Base-by-base conservation (phyloP, 2,888 invertebrate genomes). In the Periphyllus acericola region DNA sequence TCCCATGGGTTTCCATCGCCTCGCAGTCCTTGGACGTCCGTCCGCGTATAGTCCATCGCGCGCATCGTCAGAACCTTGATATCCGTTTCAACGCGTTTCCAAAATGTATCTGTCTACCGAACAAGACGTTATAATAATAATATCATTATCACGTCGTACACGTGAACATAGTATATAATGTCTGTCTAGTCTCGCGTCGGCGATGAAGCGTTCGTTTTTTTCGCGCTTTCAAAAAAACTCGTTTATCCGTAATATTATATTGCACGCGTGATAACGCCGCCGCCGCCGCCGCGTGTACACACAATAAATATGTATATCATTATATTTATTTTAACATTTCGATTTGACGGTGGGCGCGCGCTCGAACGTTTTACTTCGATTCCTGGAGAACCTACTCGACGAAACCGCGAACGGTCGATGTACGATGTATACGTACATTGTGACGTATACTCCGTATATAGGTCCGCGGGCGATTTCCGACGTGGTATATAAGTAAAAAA, bases 311-410 rank as follows among this genome's bases (percentile, higher is more conserved):
- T n/a, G n/a, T n/a, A n/a, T n/a, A n/a, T n/a, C n/a, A n/a, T n/a
- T 3, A 3, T 32, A 34, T 79, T 19, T 60, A n/a, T 36, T 32
- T 25, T 21, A 34, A 80, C 25, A 80, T 36, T 21, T 9, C n/a
- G 60, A 80, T 80, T 66, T 21, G 19, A 74, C 52, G 34, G 55
- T 83, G 55, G 55, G 36, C 83, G 76, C 83, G 75, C 29, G 36
- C 74, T 17, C 68, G 46, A 40, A 19, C 52, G 25, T 84, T 84
- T 75, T 75, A 75, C 75, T n/a, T 29, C 32, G 60, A 76, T 75
- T 75, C 60, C 32, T 29, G 14, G 1, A n/a, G 66, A 76, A 84
- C 71, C 19, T 25, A 32, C 8, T 9, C n/a, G n/a, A n/a, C n/a
- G 55, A 60, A 32, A 68, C 29, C 78, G 55, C 60, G 55, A 72